Evolutionary conservation across 1,140 invertebrate genomes (phyloP).

Genomic region (Lordiphosa stackelbergi): DNA sequence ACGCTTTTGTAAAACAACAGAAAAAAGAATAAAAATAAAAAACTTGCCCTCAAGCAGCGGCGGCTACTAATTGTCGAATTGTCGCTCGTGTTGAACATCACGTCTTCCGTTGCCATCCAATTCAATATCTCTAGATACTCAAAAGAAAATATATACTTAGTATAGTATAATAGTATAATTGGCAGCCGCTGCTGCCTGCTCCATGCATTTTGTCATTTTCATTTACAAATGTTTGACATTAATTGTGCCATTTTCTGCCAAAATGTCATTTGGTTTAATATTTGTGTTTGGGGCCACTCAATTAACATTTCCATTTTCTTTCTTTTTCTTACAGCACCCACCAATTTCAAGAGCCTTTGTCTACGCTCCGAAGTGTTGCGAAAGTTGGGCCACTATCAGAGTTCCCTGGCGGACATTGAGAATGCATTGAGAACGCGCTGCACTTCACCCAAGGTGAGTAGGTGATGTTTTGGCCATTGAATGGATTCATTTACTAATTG

Average conservation of each 20-base stretch:
- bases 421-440: constrained; percentile 82
- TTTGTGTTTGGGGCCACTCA: background rate
- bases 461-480: background rate
- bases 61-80: constrained; percentile 51
- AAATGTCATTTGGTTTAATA: constrained; percentile 5
- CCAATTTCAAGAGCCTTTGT: constrained; percentile 83
- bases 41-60: constrained; percentile 3
- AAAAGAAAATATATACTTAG: constrained; percentile 5
- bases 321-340: constrained; percentile 80
- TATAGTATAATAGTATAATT: constrained; percentile 21
- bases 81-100: constrained; percentile 50
- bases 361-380: constrained; percentile 83
- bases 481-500: background rate
- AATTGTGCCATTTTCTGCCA: constrained; percentile 28
- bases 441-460: constrained; percentile 85
- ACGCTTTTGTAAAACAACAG: background rate
- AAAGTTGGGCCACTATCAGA: constrained; percentile 81
- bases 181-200: constrained; percentile 30
- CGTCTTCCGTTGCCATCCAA: background rate
- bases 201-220: constrained; percentile 45
- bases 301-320: constrained; percentile 1
- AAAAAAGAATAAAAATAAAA: background rate
- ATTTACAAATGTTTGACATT: constrained; percentile 46
- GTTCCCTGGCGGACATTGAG: constrained; percentile 85
- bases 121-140: background rate